Percentiles rank a stretch among this genome's conserved stretches.
These are phyloP conservation scores for Aleadryas rufinucha DNA, from an alignment of 2,113 vertebrate species.

Conservation along the genomic window DNA sequence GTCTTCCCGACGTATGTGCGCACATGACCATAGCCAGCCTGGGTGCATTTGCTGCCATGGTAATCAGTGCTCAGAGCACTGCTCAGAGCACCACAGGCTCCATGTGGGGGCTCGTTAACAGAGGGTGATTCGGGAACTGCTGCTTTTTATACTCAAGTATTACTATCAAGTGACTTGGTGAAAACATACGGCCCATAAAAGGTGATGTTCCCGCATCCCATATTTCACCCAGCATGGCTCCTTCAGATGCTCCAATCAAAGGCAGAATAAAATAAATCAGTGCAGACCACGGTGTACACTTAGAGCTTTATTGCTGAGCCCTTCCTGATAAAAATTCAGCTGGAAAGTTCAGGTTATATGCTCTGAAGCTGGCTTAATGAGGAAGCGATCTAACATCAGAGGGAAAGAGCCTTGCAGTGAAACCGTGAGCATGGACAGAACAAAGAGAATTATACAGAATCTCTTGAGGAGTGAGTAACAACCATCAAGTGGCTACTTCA, in stretches of 20 bases:
- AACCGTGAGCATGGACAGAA: fast-evolving
- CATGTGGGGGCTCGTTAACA: neutral
- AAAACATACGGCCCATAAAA: neutral
- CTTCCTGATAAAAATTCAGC: neutral
- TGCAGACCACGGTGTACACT: neutral
- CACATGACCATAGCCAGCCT: fast-evolving
- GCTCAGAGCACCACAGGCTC: neutral
- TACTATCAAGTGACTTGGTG: neutral
- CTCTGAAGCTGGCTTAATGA: neutral
- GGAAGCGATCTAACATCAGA: neutral
- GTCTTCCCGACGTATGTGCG: fast-evolving
- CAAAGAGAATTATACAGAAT: neutral
- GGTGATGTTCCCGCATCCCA: neutral
- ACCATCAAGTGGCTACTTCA: neutral
- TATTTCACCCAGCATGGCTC: neutral
- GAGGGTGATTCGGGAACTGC: neutral
- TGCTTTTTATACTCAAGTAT: neutral
- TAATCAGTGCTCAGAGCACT: neutral
- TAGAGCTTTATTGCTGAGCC: neutral
- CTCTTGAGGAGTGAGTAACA: neutral
- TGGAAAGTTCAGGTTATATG: neutral
- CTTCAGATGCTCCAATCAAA: neutral
- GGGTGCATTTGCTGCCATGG: neutral
- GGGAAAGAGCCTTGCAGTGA: neutral
- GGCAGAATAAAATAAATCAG: neutral